phyloP scores from a whole-genome alignment of 1,140 invertebrate species.

The Brachionus sp. region DNA sequence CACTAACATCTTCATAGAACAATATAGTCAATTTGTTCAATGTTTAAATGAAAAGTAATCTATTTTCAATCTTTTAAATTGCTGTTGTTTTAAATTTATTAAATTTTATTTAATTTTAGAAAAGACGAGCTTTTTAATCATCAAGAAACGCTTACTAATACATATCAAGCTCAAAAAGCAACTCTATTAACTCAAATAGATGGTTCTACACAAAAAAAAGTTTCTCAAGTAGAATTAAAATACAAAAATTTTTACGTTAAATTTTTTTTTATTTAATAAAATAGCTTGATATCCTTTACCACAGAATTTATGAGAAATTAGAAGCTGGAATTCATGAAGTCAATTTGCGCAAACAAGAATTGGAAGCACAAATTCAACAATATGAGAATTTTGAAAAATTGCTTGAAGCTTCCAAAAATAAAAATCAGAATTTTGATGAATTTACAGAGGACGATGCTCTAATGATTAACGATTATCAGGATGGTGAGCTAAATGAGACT shows the following conservation, averaged over 20 bases:
- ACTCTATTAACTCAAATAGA: neutral
- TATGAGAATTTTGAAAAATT: neutral
- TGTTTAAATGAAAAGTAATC: slow-evolving; percentile 4
- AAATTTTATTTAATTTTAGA: neutral
- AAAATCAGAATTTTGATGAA: slow-evolving; percentile 9
- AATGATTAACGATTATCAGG: slow-evolving; percentile 5
- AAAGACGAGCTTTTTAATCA: neutral
- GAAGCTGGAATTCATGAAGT: neutral
- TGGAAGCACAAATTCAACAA: neutral
- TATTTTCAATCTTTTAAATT: too few species aligned
- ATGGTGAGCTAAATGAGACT: neutral
- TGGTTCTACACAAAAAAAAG: neutral
- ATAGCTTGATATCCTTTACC: neutral
- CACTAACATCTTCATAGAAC: neutral
- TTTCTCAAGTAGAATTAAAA: neutral
- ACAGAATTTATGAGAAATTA: neutral
- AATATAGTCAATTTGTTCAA: neutral
- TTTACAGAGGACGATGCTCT: neutral
- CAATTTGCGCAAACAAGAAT: neutral
- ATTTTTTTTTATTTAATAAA: neutral
- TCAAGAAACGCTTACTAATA: neutral
- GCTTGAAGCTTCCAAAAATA: neutral
- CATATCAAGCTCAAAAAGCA: neutral
- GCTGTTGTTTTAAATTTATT: neutral
- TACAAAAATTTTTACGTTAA: neutral